Conservation (phyloP, 2,797 vertebrate species). For the Epinephelus malabaricus region DNA sequence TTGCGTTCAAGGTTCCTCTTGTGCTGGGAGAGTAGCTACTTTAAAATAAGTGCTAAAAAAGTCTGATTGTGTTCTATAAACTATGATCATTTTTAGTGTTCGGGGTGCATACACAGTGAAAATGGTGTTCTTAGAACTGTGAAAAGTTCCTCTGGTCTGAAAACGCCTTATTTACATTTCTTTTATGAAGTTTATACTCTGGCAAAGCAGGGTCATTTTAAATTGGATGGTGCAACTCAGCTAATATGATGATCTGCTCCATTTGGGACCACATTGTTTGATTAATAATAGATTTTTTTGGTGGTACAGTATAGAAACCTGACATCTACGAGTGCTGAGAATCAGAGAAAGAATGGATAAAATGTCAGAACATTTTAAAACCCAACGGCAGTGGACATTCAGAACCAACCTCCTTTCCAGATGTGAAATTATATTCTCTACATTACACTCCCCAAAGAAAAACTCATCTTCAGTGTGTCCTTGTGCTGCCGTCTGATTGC, state of each 20-base stretch:
- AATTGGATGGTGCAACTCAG: not conserved
- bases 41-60: no score
- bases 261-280: slow-evolving; percentile 6
- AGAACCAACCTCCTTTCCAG: not conserved
- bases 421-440: slow-evolving; percentile 17
- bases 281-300: slow-evolving; percentile 13
- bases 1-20: no score
- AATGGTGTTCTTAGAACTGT: no score
- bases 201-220: not conserved
- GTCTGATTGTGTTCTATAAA: no score
- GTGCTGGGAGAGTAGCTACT: no score
- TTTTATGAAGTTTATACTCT: not conserved
- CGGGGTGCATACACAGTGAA: no score
- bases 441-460: slow-evolving; percentile 19
- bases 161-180: no score
- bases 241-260: not conserved
- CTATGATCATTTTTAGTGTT: no score
- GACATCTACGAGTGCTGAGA: not conserved
- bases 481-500: slow-evolving; percentile 40
- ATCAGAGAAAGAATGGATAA: not conserved
- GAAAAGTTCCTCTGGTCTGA: no score
- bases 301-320: not conserved
- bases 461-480: slow-evolving; percentile 22
- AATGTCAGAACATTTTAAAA: not conserved
- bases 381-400: not conserved